Percentiles rank a stretch among this genome's conserved stretches.
phyloP scores from a whole-genome alignment of 1,140 invertebrate genomes.

The Heliconius melpomene region DNA sequence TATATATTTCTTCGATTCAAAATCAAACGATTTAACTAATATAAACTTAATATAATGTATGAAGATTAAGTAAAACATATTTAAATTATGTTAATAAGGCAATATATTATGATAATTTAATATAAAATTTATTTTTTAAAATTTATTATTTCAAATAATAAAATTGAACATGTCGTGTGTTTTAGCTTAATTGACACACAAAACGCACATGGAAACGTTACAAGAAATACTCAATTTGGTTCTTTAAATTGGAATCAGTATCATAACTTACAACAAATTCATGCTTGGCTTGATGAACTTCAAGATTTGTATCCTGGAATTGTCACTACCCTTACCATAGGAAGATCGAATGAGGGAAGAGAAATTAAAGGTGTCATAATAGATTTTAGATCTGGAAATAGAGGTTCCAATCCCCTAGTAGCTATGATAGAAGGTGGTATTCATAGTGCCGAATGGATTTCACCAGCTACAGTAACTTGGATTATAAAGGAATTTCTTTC shows the following conservation, averaged over 20 bases:
- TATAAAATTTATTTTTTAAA: no score
- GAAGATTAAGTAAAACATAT: no score
- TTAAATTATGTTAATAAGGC: no score
- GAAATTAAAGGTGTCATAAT: constrained; percentile 47
- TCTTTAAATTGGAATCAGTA: constrained; percentile 69
- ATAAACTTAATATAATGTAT: no score
- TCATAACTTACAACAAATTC: constrained; percentile 73
- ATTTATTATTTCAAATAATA: no score
- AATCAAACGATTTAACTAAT: no score
- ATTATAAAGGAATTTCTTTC: constrained; percentile 51
- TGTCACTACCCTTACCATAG: constrained; percentile 41
- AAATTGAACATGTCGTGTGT: background rate
- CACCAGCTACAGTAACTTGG: constrained; percentile 49
- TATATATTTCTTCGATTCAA: no score
- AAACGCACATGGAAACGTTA: constrained; percentile 5
- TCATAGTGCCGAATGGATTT: constrained; percentile 53
- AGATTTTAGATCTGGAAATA: constrained; percentile 41
- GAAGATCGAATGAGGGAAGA: constrained; percentile 44
- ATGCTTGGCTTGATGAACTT: constrained; percentile 73
- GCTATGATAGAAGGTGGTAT: constrained; percentile 48
- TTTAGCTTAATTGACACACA: constrained; percentile 53
- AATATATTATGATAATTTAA: no score
- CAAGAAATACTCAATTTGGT: constrained; percentile 10
- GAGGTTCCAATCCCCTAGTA: constrained; percentile 36
- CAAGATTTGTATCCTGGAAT: constrained; percentile 45